Evolutionary conservation across 2,113 vertebrate genomes (phyloP).

Genomic region (Pelvicachromis taeniatus): DNA sequence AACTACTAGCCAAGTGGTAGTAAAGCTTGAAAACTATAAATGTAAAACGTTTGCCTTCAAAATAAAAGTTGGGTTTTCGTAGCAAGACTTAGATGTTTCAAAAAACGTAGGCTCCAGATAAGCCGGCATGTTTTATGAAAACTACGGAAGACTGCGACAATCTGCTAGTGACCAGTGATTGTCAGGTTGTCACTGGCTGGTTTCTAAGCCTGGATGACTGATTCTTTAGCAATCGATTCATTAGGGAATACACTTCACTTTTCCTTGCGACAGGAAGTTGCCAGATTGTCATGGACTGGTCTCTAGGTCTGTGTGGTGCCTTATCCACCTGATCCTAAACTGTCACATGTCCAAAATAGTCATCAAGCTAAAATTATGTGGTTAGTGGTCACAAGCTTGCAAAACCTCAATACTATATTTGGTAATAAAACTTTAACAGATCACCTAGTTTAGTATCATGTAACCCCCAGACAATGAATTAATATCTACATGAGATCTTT

Average conservation of each 20-base stretch:
- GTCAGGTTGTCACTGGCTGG: background rate
- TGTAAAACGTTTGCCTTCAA: background rate
- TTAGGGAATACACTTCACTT: background rate
- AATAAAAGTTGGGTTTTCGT: background rate
- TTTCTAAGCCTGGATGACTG: background rate
- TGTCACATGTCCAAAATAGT: background rate
- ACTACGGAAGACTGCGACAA: rapidly evolving
- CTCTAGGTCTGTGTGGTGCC: background rate
- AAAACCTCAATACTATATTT: background rate
- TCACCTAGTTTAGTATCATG: background rate
- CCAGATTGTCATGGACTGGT: background rate
- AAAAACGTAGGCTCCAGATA: background rate
- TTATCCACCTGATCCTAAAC: background rate
- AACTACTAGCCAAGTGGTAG: background rate
- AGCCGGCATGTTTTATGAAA: background rate
- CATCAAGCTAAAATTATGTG: background rate
- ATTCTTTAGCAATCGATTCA: background rate
- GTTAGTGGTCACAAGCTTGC: background rate
- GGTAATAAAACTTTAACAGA: background rate
- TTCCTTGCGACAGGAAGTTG: no score
- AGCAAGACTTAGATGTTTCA: no score
- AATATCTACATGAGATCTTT: background rate
- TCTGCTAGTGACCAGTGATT: background rate
- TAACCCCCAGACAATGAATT: background rate
- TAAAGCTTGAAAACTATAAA: background rate